Percentiles rank a stretch among this genome's conserved stretches.
Conservation (phyloP, 1,140 invertebrate genomes). For the Battus philenor region DNA sequence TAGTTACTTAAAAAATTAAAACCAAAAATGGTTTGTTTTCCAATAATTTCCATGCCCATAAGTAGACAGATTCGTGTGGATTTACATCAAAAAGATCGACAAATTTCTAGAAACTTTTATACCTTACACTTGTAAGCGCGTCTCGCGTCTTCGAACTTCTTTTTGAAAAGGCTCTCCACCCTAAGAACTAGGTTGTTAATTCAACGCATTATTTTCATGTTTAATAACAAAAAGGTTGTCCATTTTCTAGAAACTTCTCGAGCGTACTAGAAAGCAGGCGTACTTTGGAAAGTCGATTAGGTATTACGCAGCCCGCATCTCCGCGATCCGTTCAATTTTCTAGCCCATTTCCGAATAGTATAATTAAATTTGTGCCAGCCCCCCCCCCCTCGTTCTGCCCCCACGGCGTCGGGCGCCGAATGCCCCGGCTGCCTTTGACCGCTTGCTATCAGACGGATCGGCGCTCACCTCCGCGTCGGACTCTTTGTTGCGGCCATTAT, state of each 20-base stretch:
- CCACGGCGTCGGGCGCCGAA: slow-evolving; percentile 32
- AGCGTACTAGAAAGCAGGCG: slow-evolving; percentile 8
- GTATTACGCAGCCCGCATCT: slow-evolving; percentile 41
- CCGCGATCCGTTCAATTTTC: slow-evolving; percentile 58
- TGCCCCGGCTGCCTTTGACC: slow-evolving; percentile 41
- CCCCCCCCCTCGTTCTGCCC: slow-evolving; percentile 37
- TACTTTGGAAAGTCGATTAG: slow-evolving; percentile 52
- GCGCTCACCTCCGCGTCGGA: too few species aligned
- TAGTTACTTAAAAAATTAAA: too few species aligned
- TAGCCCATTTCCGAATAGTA: slow-evolving; percentile 66
- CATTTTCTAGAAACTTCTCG: neutral
- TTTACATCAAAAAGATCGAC: too few species aligned
- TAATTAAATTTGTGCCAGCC: slow-evolving; percentile 64
- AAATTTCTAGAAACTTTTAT: too few species aligned
- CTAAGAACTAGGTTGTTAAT: too few species aligned
- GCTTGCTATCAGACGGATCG: slow-evolving; percentile 26
- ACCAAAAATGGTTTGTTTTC: too few species aligned
- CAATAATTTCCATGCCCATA: too few species aligned
- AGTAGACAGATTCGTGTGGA: too few species aligned
- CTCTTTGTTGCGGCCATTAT: too few species aligned
- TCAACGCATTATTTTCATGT: neutral
- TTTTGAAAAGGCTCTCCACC: too few species aligned
- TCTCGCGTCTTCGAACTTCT: too few species aligned
- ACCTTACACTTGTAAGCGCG: too few species aligned
- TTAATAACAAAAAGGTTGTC: neutral